phyloP scores from a whole-genome alignment of 2,113 vertebrate species.

The Gadus chalcogrammus region DNA sequence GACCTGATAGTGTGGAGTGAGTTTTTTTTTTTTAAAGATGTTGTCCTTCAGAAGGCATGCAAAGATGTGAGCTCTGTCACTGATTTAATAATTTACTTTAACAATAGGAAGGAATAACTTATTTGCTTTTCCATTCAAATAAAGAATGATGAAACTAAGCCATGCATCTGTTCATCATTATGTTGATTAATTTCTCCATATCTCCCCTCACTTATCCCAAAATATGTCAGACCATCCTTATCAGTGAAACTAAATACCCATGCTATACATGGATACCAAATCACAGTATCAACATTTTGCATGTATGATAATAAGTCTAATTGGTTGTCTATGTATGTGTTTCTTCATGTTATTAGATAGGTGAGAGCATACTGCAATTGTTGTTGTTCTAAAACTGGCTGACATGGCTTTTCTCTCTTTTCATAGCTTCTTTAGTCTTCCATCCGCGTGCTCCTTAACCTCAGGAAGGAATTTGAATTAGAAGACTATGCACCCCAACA shows the following conservation, averaged over 20 bases:
- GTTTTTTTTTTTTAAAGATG: not conserved
- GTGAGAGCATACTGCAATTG: not conserved
- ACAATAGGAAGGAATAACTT: slow-evolving; percentile 23
- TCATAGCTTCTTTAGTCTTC: slow-evolving; percentile 87
- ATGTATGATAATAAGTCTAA: not conserved
- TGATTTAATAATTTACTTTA: slow-evolving; percentile 3
- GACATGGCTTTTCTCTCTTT: slow-evolving; percentile 70
- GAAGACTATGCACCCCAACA: slow-evolving; percentile 73
- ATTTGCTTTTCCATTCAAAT: slow-evolving; percentile 30
- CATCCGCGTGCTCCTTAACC: slow-evolving; percentile 80
- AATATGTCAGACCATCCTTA: too few relatives aligned
- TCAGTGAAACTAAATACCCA: too few relatives aligned
- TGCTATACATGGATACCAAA: too few relatives aligned
- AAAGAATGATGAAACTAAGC: slow-evolving; percentile 24
- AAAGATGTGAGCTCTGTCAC: not conserved
- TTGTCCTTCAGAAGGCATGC: slow-evolving; percentile 15
- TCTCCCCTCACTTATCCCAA: not conserved
- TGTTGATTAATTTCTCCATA: slow-evolving; percentile 13
- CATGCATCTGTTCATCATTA: slow-evolving; percentile 35
- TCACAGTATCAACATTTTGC: too few relatives aligned
- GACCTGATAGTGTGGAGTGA: slow-evolving; percentile 14
- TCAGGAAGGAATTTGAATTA: slow-evolving; percentile 84
- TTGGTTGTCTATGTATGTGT: not conserved
- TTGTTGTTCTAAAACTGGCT: slow-evolving; percentile 34
- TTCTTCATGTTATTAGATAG: not conserved